phyloP scores from a whole-genome alignment of 92 coral and sea anemone genomes.

The Epizoanthus fatuus region DNA sequence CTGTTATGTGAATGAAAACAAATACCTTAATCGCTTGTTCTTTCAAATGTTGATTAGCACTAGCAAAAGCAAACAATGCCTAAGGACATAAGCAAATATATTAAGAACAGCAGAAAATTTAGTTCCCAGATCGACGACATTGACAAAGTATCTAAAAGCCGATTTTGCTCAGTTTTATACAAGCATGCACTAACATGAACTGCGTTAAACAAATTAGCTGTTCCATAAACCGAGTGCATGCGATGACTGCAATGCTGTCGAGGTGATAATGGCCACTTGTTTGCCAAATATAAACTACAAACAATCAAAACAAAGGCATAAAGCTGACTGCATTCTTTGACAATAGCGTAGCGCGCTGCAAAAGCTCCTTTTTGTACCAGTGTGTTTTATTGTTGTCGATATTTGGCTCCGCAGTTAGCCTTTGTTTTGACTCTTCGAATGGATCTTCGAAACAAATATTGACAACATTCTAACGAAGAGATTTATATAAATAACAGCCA shows the following conservation, averaged over 20 bases:
- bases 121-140: background rate
- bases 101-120: background rate
- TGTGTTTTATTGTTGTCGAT: slow-evolving; percentile 30
- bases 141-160: no score
- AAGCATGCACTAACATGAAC: no score
- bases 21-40: slow-evolving; percentile 22
- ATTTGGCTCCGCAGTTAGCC: slow-evolving; percentile 12
- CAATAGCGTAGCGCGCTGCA: background rate
- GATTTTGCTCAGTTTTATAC: no score
- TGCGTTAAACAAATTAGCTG: no score
- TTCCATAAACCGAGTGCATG: no score
- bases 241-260: background rate
- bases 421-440: slow-evolving; percentile 8
- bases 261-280: slow-evolving; percentile 33
- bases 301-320: slow-evolving; percentile 17
- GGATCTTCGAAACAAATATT: slow-evolving; percentile 40
- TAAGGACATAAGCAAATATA: background rate
- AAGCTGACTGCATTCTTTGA: slow-evolving; percentile 4
- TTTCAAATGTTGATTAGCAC: slow-evolving; percentile 15
- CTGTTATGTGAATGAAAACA: slow-evolving; percentile 2
- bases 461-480: slow-evolving; percentile 22
- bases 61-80: slow-evolving; percentile 13
- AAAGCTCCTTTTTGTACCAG: slow-evolving; percentile 10
- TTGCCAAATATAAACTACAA: slow-evolving; percentile 7
- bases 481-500: slow-evolving; percentile 31